phyloP scores from a whole-genome alignment of 1,140 invertebrate species.

The Heliconius hermathena region DNA sequence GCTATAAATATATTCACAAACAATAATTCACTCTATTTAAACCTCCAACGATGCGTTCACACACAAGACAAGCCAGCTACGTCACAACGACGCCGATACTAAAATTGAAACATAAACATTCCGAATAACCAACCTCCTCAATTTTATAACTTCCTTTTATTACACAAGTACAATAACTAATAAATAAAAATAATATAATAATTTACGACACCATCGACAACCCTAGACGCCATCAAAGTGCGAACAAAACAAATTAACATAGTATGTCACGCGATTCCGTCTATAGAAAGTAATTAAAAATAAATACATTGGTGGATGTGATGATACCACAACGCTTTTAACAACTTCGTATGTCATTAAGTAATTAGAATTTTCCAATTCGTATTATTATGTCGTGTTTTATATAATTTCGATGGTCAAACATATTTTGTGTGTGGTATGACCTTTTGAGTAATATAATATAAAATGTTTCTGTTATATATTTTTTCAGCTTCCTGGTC shows the following conservation, averaged over 20 bases:
- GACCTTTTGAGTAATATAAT: neutral
- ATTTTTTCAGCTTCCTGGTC: too few relatives aligned
- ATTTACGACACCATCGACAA: conserved; percentile 25
- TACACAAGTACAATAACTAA: neutral
- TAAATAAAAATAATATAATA: conserved; percentile 4
- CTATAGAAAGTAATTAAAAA: conserved; percentile 60
- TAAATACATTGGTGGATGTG: conserved; percentile 37
- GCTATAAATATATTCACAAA: too few relatives aligned
- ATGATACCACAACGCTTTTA: conserved; percentile 29
- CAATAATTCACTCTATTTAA: too few relatives aligned
- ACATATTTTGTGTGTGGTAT: neutral
- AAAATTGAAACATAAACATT: neutral
- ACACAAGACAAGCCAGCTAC: neutral
- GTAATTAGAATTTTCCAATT: conserved; percentile 18
- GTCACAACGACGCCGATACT: neutral
- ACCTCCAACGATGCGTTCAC: too few relatives aligned
- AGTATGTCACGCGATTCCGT: conserved; percentile 46
- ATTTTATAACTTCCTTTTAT: neutral
- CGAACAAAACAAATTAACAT: conserved; percentile 57
- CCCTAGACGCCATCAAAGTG: conserved; percentile 44
- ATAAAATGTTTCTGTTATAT: neutral
- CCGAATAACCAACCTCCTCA: neutral
- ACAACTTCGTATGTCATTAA: conserved; percentile 30
- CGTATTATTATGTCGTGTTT: neutral
- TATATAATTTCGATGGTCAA: conserved; percentile 5